Evolutionary conservation across 1,140 invertebrate genomes (phyloP), one percentile per base, ranked within the genome.

Genomic region (Bombus vancouverensis): DNA sequence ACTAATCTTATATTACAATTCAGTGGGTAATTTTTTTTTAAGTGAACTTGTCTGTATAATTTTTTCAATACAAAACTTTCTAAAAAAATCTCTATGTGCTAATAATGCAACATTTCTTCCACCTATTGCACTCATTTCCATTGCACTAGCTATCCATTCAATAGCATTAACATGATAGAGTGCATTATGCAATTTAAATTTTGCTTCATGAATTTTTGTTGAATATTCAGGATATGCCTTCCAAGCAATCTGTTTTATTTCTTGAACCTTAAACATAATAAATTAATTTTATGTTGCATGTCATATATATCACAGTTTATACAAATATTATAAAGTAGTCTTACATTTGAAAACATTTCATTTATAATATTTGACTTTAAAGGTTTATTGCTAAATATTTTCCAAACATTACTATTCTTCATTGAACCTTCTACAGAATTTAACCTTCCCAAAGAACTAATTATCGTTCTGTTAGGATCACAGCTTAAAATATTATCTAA

Each of bases 81-180:
- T 28, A 57, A 47, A 59, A 78, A 91, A 94, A 82, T 95, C 88
- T 68, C 94, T 93, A 79, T 94, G 88, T 0, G 96, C 95, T 68
- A 97, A 93, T 74, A 97, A 93, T 32, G 97, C 97, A 57, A 96
- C 96, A 94, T 97, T 97, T 92, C 96, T 96, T 2, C 95, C 97
- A 72, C 95, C 96, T 81, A 97, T 96, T 32, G 96, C 95, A 93
- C 96, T 96, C 96, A 97, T 97, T 94, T 97, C 97, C 96, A 97
- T 97, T 0, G 97, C 96, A 93, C 96, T 97, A 3, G 96, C 97
- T 22, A 96, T 96, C 95, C 96, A 96, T 93, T 97, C 97, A 78
- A 97, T 96, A 15, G 96, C 96, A 95, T 97, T 97, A 0, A 97
- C 91, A 91, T 97, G 95, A 93, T 96, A 97, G 42, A 97, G 82